Conservation (phyloP, 2,797 vertebrate genomes). For the Pangasius djambal region DNA sequence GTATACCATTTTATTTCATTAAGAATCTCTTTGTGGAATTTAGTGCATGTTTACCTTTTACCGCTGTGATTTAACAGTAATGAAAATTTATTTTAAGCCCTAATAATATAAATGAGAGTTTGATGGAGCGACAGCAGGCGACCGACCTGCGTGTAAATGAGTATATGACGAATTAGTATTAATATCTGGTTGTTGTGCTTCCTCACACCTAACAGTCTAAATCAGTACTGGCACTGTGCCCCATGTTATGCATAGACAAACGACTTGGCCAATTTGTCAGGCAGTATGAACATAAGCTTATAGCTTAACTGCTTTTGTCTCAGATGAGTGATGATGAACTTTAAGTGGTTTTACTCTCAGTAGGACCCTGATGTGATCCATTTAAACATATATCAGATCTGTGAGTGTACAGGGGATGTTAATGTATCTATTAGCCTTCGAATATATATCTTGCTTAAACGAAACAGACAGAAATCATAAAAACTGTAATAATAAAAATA, state of each 20-base stretch:
- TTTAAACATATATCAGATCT: slow-evolving; percentile 64
- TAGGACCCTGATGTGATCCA: slow-evolving; percentile 61
- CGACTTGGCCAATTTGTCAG: slow-evolving; percentile 75
- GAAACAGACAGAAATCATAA: neutral
- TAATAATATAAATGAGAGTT: slow-evolving; percentile 54
- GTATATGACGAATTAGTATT: slow-evolving; percentile 65
- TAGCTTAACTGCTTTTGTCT: slow-evolving; percentile 67
- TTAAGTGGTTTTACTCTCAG: slow-evolving; percentile 64
- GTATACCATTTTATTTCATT: neutral
- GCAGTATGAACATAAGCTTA: slow-evolving; percentile 72
- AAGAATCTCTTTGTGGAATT: neutral
- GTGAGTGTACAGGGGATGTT: neutral
- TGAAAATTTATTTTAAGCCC: slow-evolving; percentile 53
- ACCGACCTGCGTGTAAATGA: slow-evolving; percentile 68
- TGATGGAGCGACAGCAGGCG: slow-evolving; percentile 69
- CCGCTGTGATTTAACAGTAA: slow-evolving; percentile 46
- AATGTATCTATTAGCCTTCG: neutral
- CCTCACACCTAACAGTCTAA: slow-evolving; percentile 68
- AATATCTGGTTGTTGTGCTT: slow-evolving; percentile 58
- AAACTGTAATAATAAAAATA: neutral
- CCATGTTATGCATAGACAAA: slow-evolving; percentile 66
- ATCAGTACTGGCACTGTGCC: slow-evolving; percentile 69
- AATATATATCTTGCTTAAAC: neutral
- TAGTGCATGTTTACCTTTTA: neutral
- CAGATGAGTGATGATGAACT: slow-evolving; percentile 74